Conservation (phyloP, 2,113 vertebrate genomes). For the Dipodomys stephensi region DNA sequence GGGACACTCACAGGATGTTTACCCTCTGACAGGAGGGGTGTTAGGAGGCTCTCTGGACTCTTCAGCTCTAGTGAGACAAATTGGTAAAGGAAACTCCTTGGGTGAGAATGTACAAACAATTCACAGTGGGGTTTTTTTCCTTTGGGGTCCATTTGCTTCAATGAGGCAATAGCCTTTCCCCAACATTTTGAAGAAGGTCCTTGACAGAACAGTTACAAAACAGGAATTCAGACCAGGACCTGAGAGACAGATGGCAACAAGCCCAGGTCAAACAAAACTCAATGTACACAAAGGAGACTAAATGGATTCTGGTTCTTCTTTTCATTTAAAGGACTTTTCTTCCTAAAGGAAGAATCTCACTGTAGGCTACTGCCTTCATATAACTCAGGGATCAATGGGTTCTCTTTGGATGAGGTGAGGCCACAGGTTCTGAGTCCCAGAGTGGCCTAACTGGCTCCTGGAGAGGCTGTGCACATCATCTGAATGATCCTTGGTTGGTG, state of each 20-base stretch:
- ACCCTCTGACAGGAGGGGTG: slow-evolving; percentile 72
- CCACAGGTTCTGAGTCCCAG: background rate
- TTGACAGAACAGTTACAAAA: background rate
- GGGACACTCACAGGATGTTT: slow-evolving; percentile 77
- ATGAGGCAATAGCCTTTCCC: background rate
- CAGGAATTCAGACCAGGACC: background rate
- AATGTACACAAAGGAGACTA: background rate
- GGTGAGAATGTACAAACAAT: slow-evolving; percentile 67
- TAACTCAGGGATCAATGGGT: background rate
- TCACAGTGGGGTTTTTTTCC: background rate
- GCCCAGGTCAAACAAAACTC: background rate
- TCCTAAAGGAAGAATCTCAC: background rate
- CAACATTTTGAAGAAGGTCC: background rate
- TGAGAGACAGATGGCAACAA: background rate
- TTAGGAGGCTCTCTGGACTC: slow-evolving; percentile 69
- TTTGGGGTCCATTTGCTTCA: slow-evolving; percentile 26
- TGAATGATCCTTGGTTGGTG: background rate
- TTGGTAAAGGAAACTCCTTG: slow-evolving; percentile 63
- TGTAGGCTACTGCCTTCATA: background rate
- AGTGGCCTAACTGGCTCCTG: background rate
- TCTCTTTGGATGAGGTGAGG: background rate
- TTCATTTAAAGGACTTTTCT: background rate
- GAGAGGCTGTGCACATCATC: background rate
- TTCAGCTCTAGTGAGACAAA: slow-evolving; percentile 80
- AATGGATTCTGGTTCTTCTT: background rate